phyloP scores from a whole-genome alignment of 2,113 vertebrate genomes.

The Mesitornis unicolor region DNA sequence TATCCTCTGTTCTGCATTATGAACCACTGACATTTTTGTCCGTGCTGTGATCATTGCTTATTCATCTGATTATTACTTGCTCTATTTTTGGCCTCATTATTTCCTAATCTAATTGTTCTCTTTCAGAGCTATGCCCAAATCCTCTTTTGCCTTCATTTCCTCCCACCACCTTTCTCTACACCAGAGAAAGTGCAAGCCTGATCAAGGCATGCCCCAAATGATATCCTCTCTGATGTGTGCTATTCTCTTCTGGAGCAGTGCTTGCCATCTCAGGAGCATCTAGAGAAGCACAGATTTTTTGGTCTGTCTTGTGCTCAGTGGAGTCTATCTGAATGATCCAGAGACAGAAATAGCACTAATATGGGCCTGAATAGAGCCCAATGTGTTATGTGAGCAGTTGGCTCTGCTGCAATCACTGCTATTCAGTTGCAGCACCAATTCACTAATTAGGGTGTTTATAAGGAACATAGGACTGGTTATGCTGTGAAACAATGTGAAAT shows the following conservation, averaged over 20 bases:
- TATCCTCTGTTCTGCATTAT: background rate
- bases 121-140: background rate
- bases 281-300: background rate
- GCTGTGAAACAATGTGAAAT: slow-evolving; percentile 22
- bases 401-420: slow-evolving; percentile 19
- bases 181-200: background rate
- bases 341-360: slow-evolving; percentile 28
- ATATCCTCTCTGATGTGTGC: background rate
- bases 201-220: background rate
- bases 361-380: slow-evolving; percentile 23
- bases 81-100: slow-evolving; percentile 20
- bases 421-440: background rate
- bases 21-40: background rate
- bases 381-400: background rate
- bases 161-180: background rate
- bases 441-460: slow-evolving; percentile 37
- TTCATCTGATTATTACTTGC: background rate
- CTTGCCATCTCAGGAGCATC: background rate
- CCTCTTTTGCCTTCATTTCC: background rate
- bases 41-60: background rate
- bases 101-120: background rate
- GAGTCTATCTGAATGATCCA: background rate
- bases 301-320: background rate
- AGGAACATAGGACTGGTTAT: slow-evolving; percentile 11
- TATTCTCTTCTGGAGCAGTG: background rate